Evolutionary conservation across 2,797 vertebrate genomes (phyloP).

Genomic region (Ataeniobius toweri): DNA sequence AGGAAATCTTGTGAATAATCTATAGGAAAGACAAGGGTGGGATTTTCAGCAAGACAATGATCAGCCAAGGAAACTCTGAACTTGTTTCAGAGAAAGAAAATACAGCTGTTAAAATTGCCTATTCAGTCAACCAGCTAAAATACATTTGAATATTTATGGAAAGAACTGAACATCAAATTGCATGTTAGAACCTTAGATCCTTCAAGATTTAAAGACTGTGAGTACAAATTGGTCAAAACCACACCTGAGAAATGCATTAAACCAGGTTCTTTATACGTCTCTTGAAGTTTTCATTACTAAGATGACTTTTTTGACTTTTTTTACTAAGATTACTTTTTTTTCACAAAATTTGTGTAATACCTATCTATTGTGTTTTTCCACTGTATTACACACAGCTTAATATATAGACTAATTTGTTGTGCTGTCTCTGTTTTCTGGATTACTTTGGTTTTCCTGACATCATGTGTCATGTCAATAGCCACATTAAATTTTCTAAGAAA

Average conservation of each 20-base stretch:
- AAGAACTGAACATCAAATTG: background rate
- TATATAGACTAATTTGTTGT: background rate
- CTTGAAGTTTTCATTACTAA: too few relatives aligned
- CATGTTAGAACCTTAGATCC: too few relatives aligned
- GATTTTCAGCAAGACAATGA: background rate
- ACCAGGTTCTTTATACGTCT: too few relatives aligned
- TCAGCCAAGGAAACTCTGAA: too few relatives aligned
- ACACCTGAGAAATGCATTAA: too few relatives aligned
- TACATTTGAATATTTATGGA: background rate
- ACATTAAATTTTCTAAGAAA: too few relatives aligned
- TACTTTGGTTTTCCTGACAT: background rate
- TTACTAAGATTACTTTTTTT: too few relatives aligned
- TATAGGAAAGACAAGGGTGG: background rate
- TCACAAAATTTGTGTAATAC: background rate
- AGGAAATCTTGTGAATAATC: background rate
- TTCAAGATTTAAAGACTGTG: too few relatives aligned
- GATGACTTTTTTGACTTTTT: too few relatives aligned
- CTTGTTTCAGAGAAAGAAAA: background rate
- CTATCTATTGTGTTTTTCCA: background rate
- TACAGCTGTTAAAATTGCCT: background rate
- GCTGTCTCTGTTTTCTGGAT: background rate
- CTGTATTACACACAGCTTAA: background rate
- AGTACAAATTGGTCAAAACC: too few relatives aligned
- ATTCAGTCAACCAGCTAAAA: background rate
- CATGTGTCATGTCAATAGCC: background rate